These are phyloP conservation scores for Ascaphus truei DNA, from an alignment of 2,113 vertebrate species.

Conservation along the genomic window DNA sequence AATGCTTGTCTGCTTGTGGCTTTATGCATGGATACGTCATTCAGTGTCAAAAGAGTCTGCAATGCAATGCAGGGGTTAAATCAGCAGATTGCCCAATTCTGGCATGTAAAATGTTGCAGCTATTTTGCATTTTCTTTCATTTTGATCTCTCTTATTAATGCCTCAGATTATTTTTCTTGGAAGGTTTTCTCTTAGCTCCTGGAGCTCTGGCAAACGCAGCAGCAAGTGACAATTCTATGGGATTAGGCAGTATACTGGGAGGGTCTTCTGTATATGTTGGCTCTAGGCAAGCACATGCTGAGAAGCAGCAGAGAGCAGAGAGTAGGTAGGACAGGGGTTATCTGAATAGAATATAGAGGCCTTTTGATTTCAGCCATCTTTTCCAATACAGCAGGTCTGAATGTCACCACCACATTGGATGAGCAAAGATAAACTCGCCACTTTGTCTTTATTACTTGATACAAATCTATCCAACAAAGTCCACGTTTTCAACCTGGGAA, in stretches of 20 bases:
- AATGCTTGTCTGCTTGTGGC: conserved; percentile 59
- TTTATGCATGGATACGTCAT: too few relatives aligned
- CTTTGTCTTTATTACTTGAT: conserved; percentile 37
- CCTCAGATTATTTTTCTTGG: conserved; percentile 43
- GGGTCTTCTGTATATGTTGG: conserved; percentile 56
- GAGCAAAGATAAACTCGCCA: conserved; percentile 42
- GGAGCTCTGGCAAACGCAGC: conserved; percentile 53
- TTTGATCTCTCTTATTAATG: conserved; percentile 59
- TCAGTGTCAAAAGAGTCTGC: too few relatives aligned
- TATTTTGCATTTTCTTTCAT: conserved; percentile 58
- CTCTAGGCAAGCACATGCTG: conserved; percentile 57
- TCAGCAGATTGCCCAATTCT: too few relatives aligned
- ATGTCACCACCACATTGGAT: conserved; percentile 36
- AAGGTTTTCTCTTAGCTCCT: conserved; percentile 60
- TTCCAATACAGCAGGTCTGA: conserved; percentile 39
- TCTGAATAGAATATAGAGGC: conserved; percentile 60
- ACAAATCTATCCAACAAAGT: background rate
- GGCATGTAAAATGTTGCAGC: too few relatives aligned
- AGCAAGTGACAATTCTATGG: conserved; percentile 50
- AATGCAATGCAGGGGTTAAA: too few relatives aligned
- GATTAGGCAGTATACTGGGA: conserved; percentile 51
- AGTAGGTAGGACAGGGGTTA: conserved; percentile 51
- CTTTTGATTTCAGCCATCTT: conserved; percentile 57
- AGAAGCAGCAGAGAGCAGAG: conserved; percentile 46
- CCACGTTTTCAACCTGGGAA: too few relatives aligned